Base-by-base conservation (phyloP, 2,888 invertebrate genomes). In the Dryococelus australis region DNA sequence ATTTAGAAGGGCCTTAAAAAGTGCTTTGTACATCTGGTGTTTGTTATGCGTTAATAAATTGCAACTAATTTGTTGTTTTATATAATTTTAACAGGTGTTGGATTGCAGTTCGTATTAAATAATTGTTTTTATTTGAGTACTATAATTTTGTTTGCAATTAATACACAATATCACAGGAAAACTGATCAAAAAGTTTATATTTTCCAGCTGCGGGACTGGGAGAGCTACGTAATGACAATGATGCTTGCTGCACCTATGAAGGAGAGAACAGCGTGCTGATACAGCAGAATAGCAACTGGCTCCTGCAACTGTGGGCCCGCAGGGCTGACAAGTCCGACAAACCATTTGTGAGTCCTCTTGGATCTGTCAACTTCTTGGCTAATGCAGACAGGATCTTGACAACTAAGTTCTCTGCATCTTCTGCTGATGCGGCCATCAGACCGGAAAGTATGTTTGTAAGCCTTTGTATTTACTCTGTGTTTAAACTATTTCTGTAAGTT, bases 211-310 rank as follows among this genome's bases (percentile, higher is more conserved):
- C 97, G 43, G 95, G 96, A 26, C 92, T 98, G 85, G 97, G 97
- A 83, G 95, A 95, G 13, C 91, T 98, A 0, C 94, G 97, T 84
- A 95, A 96, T 91, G 96, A 96, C 91, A 96, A 97, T 92, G 98
- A 98, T 92, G 97, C 97, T 0, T 97, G 97, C 92, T 96, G 96
- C 91, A 98, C 96, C 0, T 98, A 97, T 91, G 98, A 98, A 92
- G 98, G 98, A 0, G 98, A 98, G 93, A 98, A 97, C 93, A 97
- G 97, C 91, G 96, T 98, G 0, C 93, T 98, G 24, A 94, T 97
- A 87, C 98, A 98, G 92, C 97, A 97, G 93, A 95, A 97, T 85
- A 96, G 96, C 92, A 98, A 98, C 93, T 98, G 97, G 96, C 93
- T 98, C 24, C 92, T 98, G 35, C 94, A 92, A 89, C 92, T 94